These are phyloP conservation scores for Bucorvus abyssinicus DNA, from an alignment of 2,797 vertebrate species.

Conservation along the genomic window DNA sequence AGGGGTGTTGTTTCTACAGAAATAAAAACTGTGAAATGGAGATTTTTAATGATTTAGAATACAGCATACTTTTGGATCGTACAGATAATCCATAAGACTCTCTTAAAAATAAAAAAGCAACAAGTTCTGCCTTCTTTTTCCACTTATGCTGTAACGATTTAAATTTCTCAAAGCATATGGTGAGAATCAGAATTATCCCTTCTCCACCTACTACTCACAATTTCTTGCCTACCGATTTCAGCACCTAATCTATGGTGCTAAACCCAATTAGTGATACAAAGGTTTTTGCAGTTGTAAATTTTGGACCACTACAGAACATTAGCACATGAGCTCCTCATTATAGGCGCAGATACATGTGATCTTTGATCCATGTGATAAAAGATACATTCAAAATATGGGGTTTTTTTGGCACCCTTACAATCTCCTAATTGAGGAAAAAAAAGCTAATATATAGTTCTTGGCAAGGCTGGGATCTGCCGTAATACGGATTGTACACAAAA, in stretches of 20 bases:
- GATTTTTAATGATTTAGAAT: slow-evolving; percentile 53
- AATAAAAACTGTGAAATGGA: slow-evolving; percentile 67
- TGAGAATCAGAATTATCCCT: slow-evolving; percentile 72
- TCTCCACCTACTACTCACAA: slow-evolving; percentile 67
- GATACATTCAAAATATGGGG: slow-evolving; percentile 59
- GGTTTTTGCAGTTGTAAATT: slow-evolving; percentile 62
- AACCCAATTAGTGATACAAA: slow-evolving; percentile 74
- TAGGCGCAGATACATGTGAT: slow-evolving; percentile 28
- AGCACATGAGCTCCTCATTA: slow-evolving; percentile 51
- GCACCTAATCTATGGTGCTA: slow-evolving; percentile 73
- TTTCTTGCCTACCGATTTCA: slow-evolving; percentile 71
- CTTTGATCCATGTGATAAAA: slow-evolving; percentile 63
- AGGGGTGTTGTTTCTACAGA: slow-evolving; percentile 53
- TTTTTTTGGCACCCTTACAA: slow-evolving; percentile 55
- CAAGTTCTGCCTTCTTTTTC: slow-evolving; percentile 54
- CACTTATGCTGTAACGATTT: slow-evolving; percentile 58
- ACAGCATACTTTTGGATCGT: slow-evolving; percentile 59
- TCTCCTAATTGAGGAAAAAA: slow-evolving; percentile 60
- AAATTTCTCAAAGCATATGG: slow-evolving; percentile 75
- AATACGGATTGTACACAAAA: slow-evolving; percentile 25
- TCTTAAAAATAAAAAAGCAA: slow-evolving; percentile 71
- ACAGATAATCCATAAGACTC: slow-evolving; percentile 23
- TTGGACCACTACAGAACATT: slow-evolving; percentile 62
- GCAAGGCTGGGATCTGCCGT: background rate
- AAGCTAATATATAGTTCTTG: slow-evolving; percentile 30